Percentiles rank a stretch among this genome's conserved stretches.
Evolutionary conservation across 2,888 invertebrate species (phyloP).

Genomic region (Isotomurus palustris): DNA sequence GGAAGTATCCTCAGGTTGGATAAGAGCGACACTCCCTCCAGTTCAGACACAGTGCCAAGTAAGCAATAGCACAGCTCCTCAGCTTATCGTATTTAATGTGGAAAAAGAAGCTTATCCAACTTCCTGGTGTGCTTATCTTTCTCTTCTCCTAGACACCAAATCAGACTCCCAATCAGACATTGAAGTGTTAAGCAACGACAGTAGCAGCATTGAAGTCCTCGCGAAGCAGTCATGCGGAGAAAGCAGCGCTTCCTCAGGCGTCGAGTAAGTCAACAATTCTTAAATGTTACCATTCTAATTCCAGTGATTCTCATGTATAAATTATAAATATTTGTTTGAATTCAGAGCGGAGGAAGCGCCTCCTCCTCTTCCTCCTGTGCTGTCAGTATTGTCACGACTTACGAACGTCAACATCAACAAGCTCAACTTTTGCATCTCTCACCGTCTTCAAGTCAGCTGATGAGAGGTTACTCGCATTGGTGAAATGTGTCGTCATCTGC

Average conservation of each 20-base stretch:
- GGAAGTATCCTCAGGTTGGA: no score
- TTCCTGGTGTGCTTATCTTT: constrained; percentile 10
- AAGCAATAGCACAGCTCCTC: no score
- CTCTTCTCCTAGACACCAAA: constrained; percentile 35
- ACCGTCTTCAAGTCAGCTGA: constrained; percentile 40
- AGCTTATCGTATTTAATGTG: no score
- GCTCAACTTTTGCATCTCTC: constrained; percentile 30
- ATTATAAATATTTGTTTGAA: not conserved
- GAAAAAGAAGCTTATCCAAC: no score
- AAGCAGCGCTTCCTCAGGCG: constrained; percentile 40
- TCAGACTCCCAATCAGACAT: constrained; percentile 46
- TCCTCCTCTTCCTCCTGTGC: constrained; percentile 41
- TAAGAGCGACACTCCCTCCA: no score
- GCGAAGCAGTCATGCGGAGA: constrained; percentile 38
- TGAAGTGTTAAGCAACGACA: constrained; percentile 43
- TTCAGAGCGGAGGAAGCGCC: constrained; percentile 41
- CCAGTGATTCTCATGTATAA: not conserved
- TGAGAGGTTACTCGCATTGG: constrained; percentile 38
- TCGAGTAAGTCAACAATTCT: constrained; percentile 36
- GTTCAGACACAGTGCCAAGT: no score
- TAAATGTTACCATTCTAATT: not conserved
- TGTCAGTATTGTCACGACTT: constrained; percentile 42
- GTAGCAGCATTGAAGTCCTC: constrained; percentile 46
- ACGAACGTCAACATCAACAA: constrained; percentile 33
- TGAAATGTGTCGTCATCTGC: constrained; percentile 38